These are phyloP conservation scores for Calidris pugnax DNA, from an alignment of 2,113 vertebrate genomes.

Conservation along the genomic window DNA sequence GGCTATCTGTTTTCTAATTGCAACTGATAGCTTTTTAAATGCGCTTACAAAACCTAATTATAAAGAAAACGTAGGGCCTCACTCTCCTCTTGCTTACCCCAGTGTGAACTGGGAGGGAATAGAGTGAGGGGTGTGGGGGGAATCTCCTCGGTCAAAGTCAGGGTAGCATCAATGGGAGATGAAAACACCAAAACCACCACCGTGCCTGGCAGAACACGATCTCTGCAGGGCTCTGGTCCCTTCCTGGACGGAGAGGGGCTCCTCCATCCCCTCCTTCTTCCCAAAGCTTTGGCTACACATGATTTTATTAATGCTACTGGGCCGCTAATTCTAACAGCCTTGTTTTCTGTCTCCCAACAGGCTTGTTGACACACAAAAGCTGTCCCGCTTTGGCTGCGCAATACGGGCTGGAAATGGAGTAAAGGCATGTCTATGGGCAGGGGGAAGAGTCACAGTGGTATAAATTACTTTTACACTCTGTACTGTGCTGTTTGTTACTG, in stretches of 20 bases:
- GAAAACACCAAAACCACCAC: background rate
- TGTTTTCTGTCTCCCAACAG: background rate
- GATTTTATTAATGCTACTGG: background rate
- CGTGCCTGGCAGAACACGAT: background rate
- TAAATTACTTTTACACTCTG: background rate
- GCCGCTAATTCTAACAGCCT: background rate
- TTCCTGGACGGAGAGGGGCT: background rate
- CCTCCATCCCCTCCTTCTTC: background rate
- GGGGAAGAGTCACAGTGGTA: background rate
- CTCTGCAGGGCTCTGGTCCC: background rate
- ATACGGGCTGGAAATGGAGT: background rate
- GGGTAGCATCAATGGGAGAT: background rate
- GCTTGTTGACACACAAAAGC: conserved; percentile 1
- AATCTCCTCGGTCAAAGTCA: background rate
- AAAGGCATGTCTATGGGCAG: background rate
- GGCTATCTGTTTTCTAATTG: background rate
- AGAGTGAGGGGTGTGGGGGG: rapidly evolving
- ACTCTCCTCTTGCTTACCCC: background rate
- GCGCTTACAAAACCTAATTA: background rate
- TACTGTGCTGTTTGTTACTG: background rate
- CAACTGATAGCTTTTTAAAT: background rate
- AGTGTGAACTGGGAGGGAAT: background rate
- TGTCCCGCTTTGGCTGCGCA: background rate
- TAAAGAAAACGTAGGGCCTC: background rate
- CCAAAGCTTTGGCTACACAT: background rate